Percentiles rank a stretch among this genome's conserved stretches.
phyloP scores from a whole-genome alignment of 1,140 invertebrate genomes.

The Lithobius niger region DNA sequence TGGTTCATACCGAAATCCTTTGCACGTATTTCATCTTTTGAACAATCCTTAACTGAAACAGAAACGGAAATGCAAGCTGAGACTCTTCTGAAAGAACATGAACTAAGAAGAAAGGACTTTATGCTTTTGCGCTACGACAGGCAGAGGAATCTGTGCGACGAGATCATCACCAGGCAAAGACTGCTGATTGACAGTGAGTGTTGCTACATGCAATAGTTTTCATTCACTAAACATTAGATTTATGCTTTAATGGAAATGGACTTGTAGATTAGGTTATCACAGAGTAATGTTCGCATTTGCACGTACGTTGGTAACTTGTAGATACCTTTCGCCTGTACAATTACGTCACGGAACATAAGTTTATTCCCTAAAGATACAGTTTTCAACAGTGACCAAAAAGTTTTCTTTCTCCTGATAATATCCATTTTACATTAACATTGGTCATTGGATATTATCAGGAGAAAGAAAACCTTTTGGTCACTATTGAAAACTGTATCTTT shows the following conservation, averaged over 20 bases:
- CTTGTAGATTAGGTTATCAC: background rate
- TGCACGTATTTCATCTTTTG: no score
- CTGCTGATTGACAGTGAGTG: conserved; percentile 64
- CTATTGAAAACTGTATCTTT: no score
- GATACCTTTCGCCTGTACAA: background rate
- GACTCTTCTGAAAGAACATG: conserved; percentile 64
- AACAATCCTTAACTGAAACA: no score
- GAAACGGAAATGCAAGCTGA: conserved; percentile 75
- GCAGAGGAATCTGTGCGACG: conserved; percentile 71
- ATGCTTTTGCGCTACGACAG: conserved; percentile 67
- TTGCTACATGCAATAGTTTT: background rate
- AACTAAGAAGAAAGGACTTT: conserved; percentile 65
- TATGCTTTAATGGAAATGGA: conserved; percentile 5
- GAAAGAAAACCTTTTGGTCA: no score
- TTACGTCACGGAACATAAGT: no score
- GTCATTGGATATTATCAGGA: no score
- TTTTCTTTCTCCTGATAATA: no score
- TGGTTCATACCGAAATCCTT: no score
- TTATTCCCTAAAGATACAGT: no score
- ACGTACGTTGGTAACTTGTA: background rate
- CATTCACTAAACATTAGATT: conserved; percentile 13
- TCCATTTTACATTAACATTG: no score
- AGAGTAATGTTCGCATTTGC: background rate
- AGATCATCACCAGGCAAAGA: conserved; percentile 77
- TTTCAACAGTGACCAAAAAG: no score